Percentiles rank a stretch among this genome's conserved stretches.
phyloP scores from a whole-genome alignment of 2,797 vertebrate species.

The Gymnodraco acuticeps region DNA sequence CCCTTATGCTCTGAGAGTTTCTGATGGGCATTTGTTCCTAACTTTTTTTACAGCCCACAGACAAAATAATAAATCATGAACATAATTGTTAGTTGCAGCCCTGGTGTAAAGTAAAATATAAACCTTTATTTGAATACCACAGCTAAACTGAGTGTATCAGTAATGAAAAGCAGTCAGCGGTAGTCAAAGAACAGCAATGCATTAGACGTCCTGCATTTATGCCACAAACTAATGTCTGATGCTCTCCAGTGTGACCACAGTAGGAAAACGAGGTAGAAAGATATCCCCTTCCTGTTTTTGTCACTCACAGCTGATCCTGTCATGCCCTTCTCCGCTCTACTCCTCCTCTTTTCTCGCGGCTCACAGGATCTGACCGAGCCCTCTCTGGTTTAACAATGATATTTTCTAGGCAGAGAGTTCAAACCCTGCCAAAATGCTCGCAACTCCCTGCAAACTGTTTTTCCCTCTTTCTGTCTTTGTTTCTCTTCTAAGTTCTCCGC shows the following conservation, averaged over 20 bases:
- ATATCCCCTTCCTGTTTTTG: constrained; percentile 89
- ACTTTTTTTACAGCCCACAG: not conserved
- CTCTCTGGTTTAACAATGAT: constrained; percentile 71
- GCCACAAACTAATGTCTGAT: constrained; percentile 63
- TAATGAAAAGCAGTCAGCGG: not conserved
- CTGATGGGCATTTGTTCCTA: not conserved
- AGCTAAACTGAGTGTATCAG: not conserved
- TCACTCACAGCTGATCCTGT: constrained; percentile 83
- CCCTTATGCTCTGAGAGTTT: not conserved
- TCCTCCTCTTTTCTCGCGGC: constrained; percentile 69
- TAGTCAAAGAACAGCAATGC: constrained; percentile 3
- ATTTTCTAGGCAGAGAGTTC: constrained; percentile 68
- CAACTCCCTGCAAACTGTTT: constrained; percentile 35
- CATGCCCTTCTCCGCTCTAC: constrained; percentile 71
- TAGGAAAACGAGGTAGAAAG: constrained; percentile 81
- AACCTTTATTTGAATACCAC: not conserved
- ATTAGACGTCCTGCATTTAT: constrained; percentile 29
- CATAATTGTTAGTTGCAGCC: constrained; percentile 4
- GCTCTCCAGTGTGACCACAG: constrained; percentile 67
- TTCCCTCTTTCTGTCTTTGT: constrained; percentile 21
- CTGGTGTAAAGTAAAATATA: not conserved
- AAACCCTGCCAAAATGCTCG: constrained; percentile 59
- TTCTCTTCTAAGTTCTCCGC: constrained; percentile 20
- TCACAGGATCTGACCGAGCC: constrained; percentile 69
- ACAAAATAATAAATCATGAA: not conserved